Conservation (phyloP, 2,888 invertebrate genomes). For the Oscheius sp. region DNA sequence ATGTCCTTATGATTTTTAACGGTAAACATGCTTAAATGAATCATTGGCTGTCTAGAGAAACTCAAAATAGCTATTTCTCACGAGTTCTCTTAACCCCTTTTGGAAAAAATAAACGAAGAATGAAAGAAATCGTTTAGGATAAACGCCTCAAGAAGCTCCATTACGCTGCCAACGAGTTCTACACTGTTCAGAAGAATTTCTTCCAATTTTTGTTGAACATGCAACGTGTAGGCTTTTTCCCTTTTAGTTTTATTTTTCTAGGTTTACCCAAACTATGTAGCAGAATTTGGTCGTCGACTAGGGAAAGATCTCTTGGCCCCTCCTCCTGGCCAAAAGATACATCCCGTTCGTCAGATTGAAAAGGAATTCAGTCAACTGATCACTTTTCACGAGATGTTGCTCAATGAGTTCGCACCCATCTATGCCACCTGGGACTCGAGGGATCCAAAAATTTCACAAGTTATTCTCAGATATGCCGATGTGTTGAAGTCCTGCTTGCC, state of each 20-base stretch:
- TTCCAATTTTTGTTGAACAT: constrained; percentile 56
- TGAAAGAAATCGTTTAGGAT: constrained; percentile 32
- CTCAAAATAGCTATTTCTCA: too few relatives aligned
- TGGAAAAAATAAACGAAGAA: too few relatives aligned
- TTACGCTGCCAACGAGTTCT: constrained; percentile 60
- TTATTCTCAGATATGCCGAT: constrained; percentile 55
- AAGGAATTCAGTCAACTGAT: constrained; percentile 39
- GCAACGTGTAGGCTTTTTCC: constrained; percentile 28
- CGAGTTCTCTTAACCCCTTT: too few relatives aligned
- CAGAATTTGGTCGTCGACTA: constrained; percentile 40
- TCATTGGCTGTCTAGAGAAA: too few relatives aligned
- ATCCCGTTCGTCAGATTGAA: constrained; percentile 41
- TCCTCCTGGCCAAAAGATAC: constrained; percentile 32
- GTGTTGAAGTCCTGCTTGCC: constrained; percentile 56
- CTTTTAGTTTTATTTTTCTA: constrained; percentile 19
- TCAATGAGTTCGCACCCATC: constrained; percentile 37
- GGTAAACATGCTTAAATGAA: too few relatives aligned
- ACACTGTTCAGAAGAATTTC: constrained; percentile 56
- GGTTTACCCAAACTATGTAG: constrained; percentile 56
- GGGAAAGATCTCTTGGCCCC: constrained; percentile 41
- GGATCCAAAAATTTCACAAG: constrained; percentile 52
- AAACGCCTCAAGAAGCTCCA: constrained; percentile 61
- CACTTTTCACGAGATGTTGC: constrained; percentile 39
- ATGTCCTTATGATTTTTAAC: too few relatives aligned
- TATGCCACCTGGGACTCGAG: constrained; percentile 48